phyloP scores from a whole-genome alignment of 2,888 invertebrate genomes.

The Noctua janthe region DNA sequence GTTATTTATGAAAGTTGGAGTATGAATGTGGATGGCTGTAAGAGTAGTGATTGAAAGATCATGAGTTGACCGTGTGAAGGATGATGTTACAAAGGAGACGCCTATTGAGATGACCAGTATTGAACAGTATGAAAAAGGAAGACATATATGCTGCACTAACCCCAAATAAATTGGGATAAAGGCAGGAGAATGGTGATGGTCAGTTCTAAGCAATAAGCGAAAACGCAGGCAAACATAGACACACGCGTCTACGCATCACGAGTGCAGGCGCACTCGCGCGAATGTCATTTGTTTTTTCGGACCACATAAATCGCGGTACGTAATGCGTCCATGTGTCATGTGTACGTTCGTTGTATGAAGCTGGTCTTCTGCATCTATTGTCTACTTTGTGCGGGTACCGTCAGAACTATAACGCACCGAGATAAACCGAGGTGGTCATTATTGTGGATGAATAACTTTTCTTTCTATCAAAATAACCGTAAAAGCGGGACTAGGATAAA shows the following conservation, averaged over 20 bases:
- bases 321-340: neutral
- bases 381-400: slow-evolving; percentile 45
- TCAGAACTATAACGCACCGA: slow-evolving; percentile 77
- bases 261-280: neutral
- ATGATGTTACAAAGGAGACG: neutral
- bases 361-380: neutral
- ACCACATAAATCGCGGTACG: neutral
- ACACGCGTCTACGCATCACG: neutral
- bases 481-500: slow-evolving; percentile 51
- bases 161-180: neutral
- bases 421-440: slow-evolving; percentile 84
- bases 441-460: slow-evolving; percentile 82
- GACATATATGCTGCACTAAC: neutral
- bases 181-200: neutral
- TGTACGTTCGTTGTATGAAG: neutral
- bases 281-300: neutral
- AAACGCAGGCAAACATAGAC: no score
- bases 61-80: neutral
- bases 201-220: neutral
- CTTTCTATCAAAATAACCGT: slow-evolving; percentile 76
- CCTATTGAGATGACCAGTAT: neutral
- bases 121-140: neutral
- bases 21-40: neutral
- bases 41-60: neutral
- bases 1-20: neutral